A percentile compares a stretch with the other conserved stretches of the same genome.
phyloP scores from a whole-genome alignment of 2,113 vertebrate species.

The Danionella cerebrum region DNA sequence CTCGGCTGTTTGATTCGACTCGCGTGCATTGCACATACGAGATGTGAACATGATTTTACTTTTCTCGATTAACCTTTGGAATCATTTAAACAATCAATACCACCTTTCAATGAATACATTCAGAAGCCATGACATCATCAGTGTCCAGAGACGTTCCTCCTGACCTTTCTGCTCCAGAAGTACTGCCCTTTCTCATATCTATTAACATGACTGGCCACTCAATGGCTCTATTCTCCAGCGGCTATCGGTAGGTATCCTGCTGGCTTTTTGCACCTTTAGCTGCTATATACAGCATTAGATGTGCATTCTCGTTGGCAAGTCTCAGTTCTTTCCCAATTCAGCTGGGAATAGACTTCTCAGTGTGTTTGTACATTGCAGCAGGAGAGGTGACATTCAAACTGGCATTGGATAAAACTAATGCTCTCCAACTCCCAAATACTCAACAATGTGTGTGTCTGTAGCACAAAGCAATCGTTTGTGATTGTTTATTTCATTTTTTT shows the following conservation, averaged over 20 bases:
- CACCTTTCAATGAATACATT: background rate
- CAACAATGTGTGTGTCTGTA: background rate
- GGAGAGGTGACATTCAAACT: constrained; percentile 36
- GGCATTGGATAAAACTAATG: constrained; percentile 24
- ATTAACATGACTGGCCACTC: constrained; percentile 24
- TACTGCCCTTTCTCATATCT: constrained; percentile 36
- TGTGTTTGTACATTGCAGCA: constrained; percentile 20
- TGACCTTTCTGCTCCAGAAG: constrained; percentile 39
- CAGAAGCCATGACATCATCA: background rate
- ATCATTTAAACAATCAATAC: constrained; percentile 17
- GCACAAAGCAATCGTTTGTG: too few species aligned
- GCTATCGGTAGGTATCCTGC: constrained; percentile 17
- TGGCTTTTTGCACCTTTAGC: constrained; percentile 17
- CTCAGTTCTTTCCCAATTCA: constrained; percentile 18
- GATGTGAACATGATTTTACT: background rate
- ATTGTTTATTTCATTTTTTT: too few species aligned
- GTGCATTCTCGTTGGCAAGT: constrained; percentile 12
- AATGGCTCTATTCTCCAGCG: constrained; percentile 17
- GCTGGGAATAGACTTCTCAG: constrained; percentile 30
- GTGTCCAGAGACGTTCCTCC: background rate
- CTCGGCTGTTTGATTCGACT: constrained; percentile 2
- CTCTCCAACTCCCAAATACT: background rate
- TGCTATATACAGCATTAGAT: constrained; percentile 31
- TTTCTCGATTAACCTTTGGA: constrained; percentile 16
- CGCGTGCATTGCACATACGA: background rate